Conservation (phyloP, 2,888 invertebrate species). For the Tricholauxania praeusta region DNA sequence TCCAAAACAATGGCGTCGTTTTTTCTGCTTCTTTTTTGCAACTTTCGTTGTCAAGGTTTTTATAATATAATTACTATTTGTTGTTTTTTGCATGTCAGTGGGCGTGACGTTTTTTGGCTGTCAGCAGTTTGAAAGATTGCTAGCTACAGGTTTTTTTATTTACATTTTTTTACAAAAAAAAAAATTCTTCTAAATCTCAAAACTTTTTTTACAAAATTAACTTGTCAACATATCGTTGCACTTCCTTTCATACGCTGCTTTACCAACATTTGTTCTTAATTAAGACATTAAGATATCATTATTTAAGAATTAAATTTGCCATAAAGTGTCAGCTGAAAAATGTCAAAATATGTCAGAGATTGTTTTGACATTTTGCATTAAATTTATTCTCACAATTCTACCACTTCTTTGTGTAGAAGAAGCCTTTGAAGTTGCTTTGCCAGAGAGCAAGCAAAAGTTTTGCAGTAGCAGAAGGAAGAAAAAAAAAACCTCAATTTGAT, state of each 20-base stretch:
- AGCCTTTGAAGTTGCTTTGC: constrained; percentile 18
- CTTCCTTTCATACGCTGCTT: not conserved
- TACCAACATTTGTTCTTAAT: constrained; percentile 7
- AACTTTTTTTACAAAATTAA: too few relatives aligned
- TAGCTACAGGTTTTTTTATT: too few relatives aligned
- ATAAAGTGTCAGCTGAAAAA: not conserved
- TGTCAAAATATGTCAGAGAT: constrained; percentile 9
- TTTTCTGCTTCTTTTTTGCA: not conserved
- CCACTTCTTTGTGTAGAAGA: not conserved
- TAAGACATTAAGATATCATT: not conserved
- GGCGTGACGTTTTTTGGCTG: constrained; percentile 12
- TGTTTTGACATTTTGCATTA: constrained; percentile 27
- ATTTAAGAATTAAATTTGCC: not conserved
- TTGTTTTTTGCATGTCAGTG: not conserved
- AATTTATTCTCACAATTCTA: constrained; percentile 11
- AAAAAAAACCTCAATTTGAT: not conserved
- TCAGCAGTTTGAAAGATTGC: not conserved
- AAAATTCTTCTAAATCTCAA: too few relatives aligned
- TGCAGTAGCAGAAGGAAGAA: not conserved
- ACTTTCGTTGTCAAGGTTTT: not conserved
- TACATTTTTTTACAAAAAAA: too few relatives aligned
- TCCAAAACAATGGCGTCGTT: not conserved
- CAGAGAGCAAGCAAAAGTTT: not conserved
- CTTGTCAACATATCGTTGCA: too few relatives aligned
- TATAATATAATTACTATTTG: not conserved